Evolutionary conservation across 1,140 invertebrate genomes (phyloP), one percentile per base, ranked within the genome.

Genomic region (Leptinotarsa texana): DNA sequence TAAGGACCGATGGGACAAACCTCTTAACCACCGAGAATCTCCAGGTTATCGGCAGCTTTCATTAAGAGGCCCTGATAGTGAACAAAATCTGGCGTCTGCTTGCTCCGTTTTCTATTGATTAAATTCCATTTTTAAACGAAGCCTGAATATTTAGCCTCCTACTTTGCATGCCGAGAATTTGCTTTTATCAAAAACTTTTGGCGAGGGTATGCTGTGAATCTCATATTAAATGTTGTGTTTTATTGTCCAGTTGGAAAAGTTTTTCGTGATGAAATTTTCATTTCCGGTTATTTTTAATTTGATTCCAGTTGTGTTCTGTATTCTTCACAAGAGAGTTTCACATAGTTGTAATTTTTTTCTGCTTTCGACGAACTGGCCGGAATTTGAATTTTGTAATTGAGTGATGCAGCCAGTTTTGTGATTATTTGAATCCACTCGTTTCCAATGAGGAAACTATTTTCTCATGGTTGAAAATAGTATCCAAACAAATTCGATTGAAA

Each of bases 11-110:
- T 74, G 73, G 66, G 74, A 75, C 74, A 63, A 75, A 70, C 74
- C 74, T 17, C 68, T 70, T 63, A 75, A 75, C 69, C 69, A 33
- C 69, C 24, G 62, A 63, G 65, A 66, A 65, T 22, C 74, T 67
- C 61, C 68, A 48, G 69, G 73, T 74, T 74, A 74, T 74, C 73
- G 63, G 65, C 63, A 69, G 65, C 69, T 75, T 75, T 75, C 74
- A 72, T 72, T 74, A 74, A 74, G 67, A 42, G 73, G 33, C 68
- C 48, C 67, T 75, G 71, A 62, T 75, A 75, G 69, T 68, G 62
- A 72, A 27, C 69, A 24, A 72, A 75, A 75, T 75, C 74, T 72
- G 74, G 74, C 27, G 73, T 65, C 62, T 73, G 72, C 63, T 66
- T 22, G 24, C 72, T 63, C 33, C 27, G 61, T 73, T n/a, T 49